Conservation (phyloP, 2,113 vertebrate genomes). For the Pica pica region DNA sequence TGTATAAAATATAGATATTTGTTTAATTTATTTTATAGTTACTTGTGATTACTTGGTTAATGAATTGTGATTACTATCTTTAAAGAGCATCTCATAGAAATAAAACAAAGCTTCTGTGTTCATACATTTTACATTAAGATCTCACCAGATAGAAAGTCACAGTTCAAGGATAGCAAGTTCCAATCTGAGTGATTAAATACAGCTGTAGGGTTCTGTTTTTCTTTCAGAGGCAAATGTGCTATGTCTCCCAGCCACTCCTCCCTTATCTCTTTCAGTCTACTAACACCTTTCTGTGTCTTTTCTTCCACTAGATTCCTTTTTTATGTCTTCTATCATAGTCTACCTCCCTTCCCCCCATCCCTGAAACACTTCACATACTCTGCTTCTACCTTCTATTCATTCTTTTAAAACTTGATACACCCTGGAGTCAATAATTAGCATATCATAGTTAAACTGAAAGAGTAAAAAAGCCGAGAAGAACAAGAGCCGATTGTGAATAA, state of each 20-base stretch:
- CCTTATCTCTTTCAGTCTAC: background rate
- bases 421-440: background rate
- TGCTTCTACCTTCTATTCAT: background rate
- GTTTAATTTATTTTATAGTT: background rate
- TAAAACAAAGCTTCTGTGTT: background rate
- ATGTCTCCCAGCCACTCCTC: background rate
- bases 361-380: background rate
- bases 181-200: background rate
- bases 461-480: background rate
- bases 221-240: background rate
- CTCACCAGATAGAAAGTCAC: background rate
- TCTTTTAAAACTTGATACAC: background rate
- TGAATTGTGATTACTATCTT: background rate
- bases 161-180: background rate
- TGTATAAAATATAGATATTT: background rate
- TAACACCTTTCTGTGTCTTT: background rate
- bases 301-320: background rate
- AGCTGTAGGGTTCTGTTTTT: background rate
- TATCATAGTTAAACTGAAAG: background rate
- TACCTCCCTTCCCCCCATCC: rapidly evolving
- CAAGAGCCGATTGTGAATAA: background rate
- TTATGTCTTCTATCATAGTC: background rate
- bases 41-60: background rate
- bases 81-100: background rate
- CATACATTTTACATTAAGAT: background rate